Conservation (phyloP, 2,113 vertebrate species). For the Condylura cristata region DNA sequence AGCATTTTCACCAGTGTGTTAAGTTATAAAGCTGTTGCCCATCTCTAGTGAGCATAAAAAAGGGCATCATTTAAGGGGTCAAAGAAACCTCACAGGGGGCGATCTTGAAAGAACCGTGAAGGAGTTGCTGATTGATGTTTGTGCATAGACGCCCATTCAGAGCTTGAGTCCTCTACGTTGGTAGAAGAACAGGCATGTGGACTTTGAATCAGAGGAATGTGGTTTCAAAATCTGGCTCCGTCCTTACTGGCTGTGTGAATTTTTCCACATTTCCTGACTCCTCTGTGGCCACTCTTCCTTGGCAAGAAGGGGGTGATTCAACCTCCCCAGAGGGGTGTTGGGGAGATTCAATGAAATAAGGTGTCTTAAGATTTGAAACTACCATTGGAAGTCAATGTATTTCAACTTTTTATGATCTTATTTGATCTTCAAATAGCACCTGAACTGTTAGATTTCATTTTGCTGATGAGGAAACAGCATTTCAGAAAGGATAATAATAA, state of each 20-base stretch:
- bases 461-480: not conserved
- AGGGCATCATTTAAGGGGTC: not conserved
- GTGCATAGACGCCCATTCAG: not conserved
- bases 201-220: not conserved
- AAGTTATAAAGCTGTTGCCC: not conserved
- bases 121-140: not conserved
- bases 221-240: not conserved
- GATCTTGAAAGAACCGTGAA: not conserved
- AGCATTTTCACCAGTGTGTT: not conserved
- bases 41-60: not conserved
- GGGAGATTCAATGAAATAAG: not conserved
- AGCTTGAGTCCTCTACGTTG: too few relatives aligned
- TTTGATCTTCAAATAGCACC: not conserved
- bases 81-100: not conserved
- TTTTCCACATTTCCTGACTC: not conserved
- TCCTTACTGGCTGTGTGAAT: not conserved
- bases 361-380: not conserved
- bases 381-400: not conserved
- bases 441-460: not conserved
- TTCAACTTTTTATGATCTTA: slow-evolving; percentile 11
- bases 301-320: not conserved
- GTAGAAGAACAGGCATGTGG: too few relatives aligned
- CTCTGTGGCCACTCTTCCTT: not conserved
- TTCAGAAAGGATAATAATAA: not conserved
- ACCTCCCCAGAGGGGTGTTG: not conserved